Conservation (phyloP, 2,888 invertebrate species). For the Eremobia ochroleuca region DNA sequence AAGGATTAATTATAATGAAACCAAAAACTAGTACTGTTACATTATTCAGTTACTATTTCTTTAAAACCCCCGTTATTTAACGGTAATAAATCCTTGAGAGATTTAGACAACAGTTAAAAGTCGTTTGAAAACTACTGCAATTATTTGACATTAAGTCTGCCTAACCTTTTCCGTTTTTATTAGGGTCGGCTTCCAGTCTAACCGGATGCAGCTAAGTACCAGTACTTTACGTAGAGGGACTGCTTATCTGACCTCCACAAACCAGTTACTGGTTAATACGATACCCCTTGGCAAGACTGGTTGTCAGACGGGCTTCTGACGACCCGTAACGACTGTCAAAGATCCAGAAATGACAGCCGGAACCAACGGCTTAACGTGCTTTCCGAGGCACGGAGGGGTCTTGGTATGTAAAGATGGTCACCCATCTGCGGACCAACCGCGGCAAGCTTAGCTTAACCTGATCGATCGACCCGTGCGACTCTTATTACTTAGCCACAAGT, state of each 20-base stretch:
- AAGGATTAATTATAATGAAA: conserved; percentile 53
- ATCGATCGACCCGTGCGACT: neutral
- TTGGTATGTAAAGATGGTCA: neutral
- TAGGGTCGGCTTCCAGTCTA: too few species aligned
- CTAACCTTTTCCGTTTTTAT: too few species aligned
- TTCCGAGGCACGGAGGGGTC: neutral
- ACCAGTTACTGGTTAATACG: too few species aligned
- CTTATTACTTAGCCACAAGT: too few species aligned
- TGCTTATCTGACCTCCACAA: too few species aligned
- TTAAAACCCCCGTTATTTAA: conserved; percentile 37
- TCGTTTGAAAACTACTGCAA: conserved; percentile 9
- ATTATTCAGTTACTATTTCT: conserved; percentile 22
- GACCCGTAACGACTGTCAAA: too few species aligned
- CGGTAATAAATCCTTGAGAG: conserved; percentile 36
- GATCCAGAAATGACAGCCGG: too few species aligned
- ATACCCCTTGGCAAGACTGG: too few species aligned
- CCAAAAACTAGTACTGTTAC: conserved; percentile 26
- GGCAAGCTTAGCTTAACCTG: neutral
- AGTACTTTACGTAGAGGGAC: too few species aligned
- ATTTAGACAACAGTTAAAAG: conserved; percentile 25
- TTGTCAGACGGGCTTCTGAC: too few species aligned
- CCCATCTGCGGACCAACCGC: neutral
- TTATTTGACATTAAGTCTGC: conserved; percentile 20
- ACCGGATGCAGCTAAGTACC: too few species aligned
- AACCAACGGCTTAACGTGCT: too few species aligned